phyloP scores from a whole-genome alignment of 2,113 vertebrate genomes.

The Catharus fuscescens region DNA sequence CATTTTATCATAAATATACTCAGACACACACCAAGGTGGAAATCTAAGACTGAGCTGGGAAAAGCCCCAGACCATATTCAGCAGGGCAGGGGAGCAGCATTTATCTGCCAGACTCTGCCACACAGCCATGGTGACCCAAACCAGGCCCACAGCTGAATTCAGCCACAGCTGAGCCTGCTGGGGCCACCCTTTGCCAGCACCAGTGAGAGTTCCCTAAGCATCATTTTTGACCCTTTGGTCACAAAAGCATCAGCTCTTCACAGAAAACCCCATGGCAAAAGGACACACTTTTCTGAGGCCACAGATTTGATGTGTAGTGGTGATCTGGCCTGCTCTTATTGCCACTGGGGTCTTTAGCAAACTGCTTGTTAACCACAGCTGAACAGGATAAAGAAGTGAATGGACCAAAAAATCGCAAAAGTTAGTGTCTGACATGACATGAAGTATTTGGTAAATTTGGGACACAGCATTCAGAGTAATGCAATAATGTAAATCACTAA shows the following conservation, averaged over 20 bases:
- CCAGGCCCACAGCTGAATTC: neutral
- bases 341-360: neutral
- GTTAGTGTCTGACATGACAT: neutral
- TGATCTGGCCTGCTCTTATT: neutral
- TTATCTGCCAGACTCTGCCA: accelerated
- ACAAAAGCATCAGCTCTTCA: neutral
- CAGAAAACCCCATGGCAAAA: neutral
- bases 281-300: accelerated
- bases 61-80: neutral
- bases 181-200: accelerated
- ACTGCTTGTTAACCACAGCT: neutral
- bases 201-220: neutral
- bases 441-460: neutral
- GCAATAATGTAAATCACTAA: neutral
- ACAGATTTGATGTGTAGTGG: neutral
- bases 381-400: neutral
- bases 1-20: neutral
- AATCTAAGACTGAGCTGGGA: neutral
- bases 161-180: accelerated
- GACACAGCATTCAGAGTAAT: neutral
- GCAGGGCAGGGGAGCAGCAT: accelerated
- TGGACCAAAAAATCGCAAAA: neutral
- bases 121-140: neutral
- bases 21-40: neutral
- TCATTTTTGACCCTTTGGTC: neutral